A percentile compares a stretch with the other conserved stretches of the same genome.
phyloP scores from a whole-genome alignment of 2,888 invertebrate genomes.

The Venusia cambrica region DNA sequence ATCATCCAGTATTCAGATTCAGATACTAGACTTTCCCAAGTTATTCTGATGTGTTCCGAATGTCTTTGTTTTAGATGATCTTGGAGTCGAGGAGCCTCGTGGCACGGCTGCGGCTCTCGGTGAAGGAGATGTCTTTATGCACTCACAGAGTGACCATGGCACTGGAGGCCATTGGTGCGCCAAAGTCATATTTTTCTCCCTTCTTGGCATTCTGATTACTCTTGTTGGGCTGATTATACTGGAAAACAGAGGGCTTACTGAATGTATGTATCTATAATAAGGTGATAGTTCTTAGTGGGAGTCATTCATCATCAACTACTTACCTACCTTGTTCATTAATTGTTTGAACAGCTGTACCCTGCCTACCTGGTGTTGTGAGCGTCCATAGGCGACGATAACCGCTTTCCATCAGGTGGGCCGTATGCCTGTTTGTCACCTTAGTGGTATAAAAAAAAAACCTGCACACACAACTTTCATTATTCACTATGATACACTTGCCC shows the following conservation, averaged over 20 bases:
- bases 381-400: no score
- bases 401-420: no score
- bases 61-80: constrained; percentile 62
- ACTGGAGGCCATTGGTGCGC: constrained; percentile 93
- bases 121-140: constrained; percentile 87
- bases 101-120: constrained; percentile 70
- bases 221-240: constrained; percentile 89
- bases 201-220: constrained; percentile 86
- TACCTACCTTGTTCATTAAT: neutral
- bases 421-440: no score
- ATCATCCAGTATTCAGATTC: constrained; percentile 5
- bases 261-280: constrained; percentile 84
- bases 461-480: no score
- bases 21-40: no score
- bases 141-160: constrained; percentile 87
- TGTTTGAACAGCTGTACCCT: constrained; percentile 6
- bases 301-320: neutral
- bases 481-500: no score
- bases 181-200: constrained; percentile 89
- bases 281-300: neutral
- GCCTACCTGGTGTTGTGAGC: no score
- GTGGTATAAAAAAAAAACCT: no score
- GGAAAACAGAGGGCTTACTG: constrained; percentile 89
- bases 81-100: constrained; percentile 68
- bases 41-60: no score